Evolutionary conservation across 2,797 vertebrate genomes (phyloP).

Genomic region (Scleropages formosus): DNA sequence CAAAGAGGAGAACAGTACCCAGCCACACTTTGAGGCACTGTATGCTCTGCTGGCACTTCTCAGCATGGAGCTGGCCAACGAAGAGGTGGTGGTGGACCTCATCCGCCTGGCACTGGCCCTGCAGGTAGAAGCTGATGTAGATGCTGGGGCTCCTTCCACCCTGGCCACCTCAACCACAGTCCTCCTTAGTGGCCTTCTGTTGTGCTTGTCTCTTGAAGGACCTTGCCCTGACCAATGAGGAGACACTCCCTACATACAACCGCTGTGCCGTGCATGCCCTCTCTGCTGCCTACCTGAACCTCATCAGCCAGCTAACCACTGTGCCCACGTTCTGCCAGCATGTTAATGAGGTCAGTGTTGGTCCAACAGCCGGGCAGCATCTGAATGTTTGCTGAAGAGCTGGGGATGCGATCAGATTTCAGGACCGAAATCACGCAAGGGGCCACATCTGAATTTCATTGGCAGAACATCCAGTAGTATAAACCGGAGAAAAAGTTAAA

Average conservation of each 20-base stretch:
- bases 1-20: conserved; percentile 80
- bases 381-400: too few species aligned
- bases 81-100: conserved; percentile 94
- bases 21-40: conserved; percentile 81
- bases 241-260: conserved; percentile 78
- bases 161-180: background rate
- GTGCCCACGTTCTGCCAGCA: conserved; percentile 95
- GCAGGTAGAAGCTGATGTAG: conserved; percentile 69
- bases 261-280: conserved; percentile 90
- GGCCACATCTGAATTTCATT: too few species aligned
- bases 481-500: background rate
- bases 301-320: conserved; percentile 91
- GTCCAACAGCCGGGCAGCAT: background rate
- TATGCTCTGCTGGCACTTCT: conserved; percentile 83
- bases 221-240: conserved; percentile 82
- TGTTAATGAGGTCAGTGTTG: conserved; percentile 78
- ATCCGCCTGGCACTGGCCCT: conserved; percentile 89
- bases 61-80: conserved; percentile 89
- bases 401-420: too few species aligned
- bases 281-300: conserved; percentile 89
- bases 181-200: background rate
- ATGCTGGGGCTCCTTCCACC: background rate
- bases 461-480: background rate
- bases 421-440: too few species aligned
- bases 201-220: conserved; percentile 68